Conservation (phyloP, 2,113 vertebrate genomes). For the Danionella cerebrum region DNA sequence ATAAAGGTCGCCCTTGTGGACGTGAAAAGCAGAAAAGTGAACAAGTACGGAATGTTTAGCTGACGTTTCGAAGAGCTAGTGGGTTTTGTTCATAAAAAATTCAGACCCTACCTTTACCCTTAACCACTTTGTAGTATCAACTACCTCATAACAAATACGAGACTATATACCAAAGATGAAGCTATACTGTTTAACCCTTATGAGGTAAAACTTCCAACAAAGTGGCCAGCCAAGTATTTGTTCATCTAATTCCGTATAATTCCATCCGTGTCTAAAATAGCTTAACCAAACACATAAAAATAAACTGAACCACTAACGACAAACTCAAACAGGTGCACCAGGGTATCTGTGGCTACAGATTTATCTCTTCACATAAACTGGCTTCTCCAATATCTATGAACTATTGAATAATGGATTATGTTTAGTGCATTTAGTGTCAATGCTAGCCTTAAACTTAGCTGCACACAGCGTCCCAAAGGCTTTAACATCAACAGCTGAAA, state of each 20-base stretch:
- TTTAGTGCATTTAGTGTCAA: slow-evolving; percentile 26
- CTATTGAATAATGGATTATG: slow-evolving; percentile 17
- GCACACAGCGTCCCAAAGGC: neutral
- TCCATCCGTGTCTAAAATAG: neutral
- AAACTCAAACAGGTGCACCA: slow-evolving; percentile 12
- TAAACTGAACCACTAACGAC: slow-evolving; percentile 6
- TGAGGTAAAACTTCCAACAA: neutral
- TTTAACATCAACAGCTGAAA: slow-evolving; percentile 5
- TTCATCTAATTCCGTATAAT: neutral
- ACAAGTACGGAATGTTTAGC: no score
- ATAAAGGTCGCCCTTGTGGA: no score
- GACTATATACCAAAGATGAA: neutral
- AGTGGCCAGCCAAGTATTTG: neutral
- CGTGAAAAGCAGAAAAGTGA: no score
- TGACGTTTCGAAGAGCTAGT: no score
- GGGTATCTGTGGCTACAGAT: neutral
- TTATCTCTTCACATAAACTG: slow-evolving; percentile 1
- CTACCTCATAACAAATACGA: neutral
- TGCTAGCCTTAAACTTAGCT: neutral
- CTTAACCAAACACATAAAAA: slow-evolving; percentile 5
- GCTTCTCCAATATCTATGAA: neutral
- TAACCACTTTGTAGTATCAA: no score
- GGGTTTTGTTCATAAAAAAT: no score
- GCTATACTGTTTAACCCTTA: neutral
- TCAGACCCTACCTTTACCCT: no score